These are phyloP conservation scores for Sebastes hopkinsi DNA, from an alignment of 2,797 vertebrate species.

Conservation along the genomic window DNA sequence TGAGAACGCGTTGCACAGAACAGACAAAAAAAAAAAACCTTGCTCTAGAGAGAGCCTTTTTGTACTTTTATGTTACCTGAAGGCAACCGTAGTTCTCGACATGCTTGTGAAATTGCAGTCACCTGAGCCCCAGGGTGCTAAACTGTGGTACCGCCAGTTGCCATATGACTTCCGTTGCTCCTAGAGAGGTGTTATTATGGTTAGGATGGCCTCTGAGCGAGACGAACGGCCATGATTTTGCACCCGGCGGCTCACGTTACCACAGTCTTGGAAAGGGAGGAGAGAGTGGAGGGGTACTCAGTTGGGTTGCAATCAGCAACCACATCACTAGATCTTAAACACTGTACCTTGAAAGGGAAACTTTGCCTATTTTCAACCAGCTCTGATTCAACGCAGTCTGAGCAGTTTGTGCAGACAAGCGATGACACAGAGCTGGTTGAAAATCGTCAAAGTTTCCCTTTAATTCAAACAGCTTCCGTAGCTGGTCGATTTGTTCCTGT, in stretches of 20 bases:
- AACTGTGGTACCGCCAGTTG: not conserved
- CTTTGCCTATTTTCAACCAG: not conserved
- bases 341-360: not conserved
- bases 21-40: not conserved
- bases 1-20: not conserved
- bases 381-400: not conserved
- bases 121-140: rapidly evolving
- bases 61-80: not conserved
- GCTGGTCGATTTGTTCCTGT: not conserved
- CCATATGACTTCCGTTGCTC: not conserved
- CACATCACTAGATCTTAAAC: not conserved
- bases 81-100: not conserved
- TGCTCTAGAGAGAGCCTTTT: not conserved
- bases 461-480: too few species aligned
- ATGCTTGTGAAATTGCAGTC: not conserved
- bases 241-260: too few species aligned
- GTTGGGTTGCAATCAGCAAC: not conserved
- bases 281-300: not conserved
- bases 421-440: too few species aligned
- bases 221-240: too few species aligned
- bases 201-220: not conserved
- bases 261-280: not conserved
- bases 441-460: too few species aligned
- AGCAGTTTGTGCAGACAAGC: too few species aligned
- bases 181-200: not conserved